Percentiles rank a stretch among this genome's conserved stretches.
These are phyloP conservation scores for Hormaphis cornu DNA, from an alignment of 1,140 invertebrate species.

Conservation along the genomic window DNA sequence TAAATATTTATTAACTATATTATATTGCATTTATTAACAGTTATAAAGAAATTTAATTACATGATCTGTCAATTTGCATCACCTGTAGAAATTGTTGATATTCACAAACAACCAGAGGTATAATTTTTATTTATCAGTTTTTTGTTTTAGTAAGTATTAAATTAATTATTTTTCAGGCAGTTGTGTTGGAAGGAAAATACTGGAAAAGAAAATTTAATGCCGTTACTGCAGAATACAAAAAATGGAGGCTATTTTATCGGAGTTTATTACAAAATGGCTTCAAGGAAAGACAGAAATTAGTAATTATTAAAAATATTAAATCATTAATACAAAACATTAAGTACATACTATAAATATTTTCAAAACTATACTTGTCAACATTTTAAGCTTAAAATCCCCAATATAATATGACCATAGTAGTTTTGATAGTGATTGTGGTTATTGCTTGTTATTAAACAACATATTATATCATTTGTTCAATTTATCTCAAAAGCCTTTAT, in stretches of 20 bases:
- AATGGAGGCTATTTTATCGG: conserved; percentile 94
- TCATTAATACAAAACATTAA: not conserved
- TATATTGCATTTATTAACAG: conserved; percentile 50
- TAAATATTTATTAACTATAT: not conserved
- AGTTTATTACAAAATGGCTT: conserved; percentile 66
- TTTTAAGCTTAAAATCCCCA: too few species aligned
- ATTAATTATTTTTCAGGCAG: conserved; percentile 52
- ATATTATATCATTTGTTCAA: too few species aligned
- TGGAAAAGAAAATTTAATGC: conserved; percentile 95
- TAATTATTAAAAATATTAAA: conserved; percentile 43
- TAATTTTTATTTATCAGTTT: conserved; percentile 39
- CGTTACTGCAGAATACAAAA: conserved; percentile 97
- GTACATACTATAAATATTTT: not conserved
- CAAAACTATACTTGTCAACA: too few species aligned
- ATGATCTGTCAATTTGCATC: conserved; percentile 92
- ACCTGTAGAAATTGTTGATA: conserved; percentile 76
- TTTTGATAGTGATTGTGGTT: too few species aligned
- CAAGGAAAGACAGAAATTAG: conserved; percentile 66
- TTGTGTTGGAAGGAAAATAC: conserved; percentile 95
- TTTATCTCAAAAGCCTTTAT: too few species aligned
- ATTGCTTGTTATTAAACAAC: too few species aligned
- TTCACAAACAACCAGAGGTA: conserved; percentile 92
- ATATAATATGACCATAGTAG: too few species aligned
- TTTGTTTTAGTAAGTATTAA: conserved; percentile 10
- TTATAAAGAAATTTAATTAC: conserved; percentile 82